phyloP scores from a whole-genome alignment of 1,140 invertebrate genomes.

The Drosophila hydei region DNA sequence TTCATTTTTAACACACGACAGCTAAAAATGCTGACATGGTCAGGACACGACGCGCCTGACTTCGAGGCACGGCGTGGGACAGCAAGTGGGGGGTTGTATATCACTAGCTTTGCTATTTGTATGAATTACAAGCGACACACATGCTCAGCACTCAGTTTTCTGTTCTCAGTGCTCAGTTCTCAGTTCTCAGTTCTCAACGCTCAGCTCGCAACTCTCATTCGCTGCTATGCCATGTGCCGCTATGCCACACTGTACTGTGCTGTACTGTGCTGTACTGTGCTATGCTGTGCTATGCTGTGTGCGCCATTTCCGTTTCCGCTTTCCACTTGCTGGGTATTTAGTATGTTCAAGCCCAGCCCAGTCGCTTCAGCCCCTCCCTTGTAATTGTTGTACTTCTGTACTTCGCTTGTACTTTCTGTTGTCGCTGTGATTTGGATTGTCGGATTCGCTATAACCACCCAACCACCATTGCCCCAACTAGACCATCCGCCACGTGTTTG shows the following conservation, averaged over 20 bases:
- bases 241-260: too few species aligned
- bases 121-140: constrained; percentile 69
- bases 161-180: constrained; percentile 18
- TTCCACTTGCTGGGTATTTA: constrained; percentile 80
- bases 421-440: constrained; percentile 75
- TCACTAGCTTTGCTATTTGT: constrained; percentile 55
- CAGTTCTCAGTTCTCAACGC: not conserved
- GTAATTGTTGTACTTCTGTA: constrained; percentile 77
- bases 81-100: constrained; percentile 1
- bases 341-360: constrained; percentile 39
- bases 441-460: constrained; percentile 20
- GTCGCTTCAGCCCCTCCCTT: constrained; percentile 2
- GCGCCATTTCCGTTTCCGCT: constrained; percentile 78
- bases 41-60: constrained; percentile 29
- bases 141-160: constrained; percentile 36
- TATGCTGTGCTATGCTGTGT: constrained; percentile 51
- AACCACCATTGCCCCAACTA: constrained; percentile 8
- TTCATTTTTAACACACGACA: constrained; percentile 70
- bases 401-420: constrained; percentile 73
- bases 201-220: constrained; percentile 12
- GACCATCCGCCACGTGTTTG: constrained; percentile 61
- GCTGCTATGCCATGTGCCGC: constrained; percentile 8
- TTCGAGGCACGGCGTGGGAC: not conserved
- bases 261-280: not conserved
- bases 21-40: constrained; percentile 77